These are phyloP conservation scores for Epizoanthus ramosus DNA, from an alignment of 92 coral and sea anemone genomes.

Conservation along the genomic window DNA sequence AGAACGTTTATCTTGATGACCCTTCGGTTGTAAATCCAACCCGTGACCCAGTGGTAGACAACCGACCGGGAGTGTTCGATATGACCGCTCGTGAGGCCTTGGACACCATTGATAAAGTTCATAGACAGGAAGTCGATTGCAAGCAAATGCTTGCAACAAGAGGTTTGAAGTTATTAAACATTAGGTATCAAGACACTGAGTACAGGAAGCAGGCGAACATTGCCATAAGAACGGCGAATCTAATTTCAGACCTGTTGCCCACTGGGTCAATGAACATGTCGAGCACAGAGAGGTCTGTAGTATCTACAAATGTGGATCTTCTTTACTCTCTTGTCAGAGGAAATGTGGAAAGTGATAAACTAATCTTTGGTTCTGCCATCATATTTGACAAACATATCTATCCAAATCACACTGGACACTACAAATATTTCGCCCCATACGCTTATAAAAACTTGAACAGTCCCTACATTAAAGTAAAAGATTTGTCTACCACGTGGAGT, in stretches of 20 bases:
- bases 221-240: conserved; percentile 81
- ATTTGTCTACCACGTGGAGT: conserved; percentile 79
- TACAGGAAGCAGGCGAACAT: conserved; percentile 75
- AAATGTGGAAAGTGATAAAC: conserved; percentile 75
- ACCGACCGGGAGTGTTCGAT: conserved; percentile 67
- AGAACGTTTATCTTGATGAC: conserved; percentile 29
- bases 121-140: conserved; percentile 73
- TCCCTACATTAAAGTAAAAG: conserved; percentile 79
- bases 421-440: conserved; percentile 65
- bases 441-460: conserved; percentile 76
- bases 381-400: conserved; percentile 73
- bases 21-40: conserved; percentile 71
- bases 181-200: conserved; percentile 77
- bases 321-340: conserved; percentile 69
- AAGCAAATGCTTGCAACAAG: conserved; percentile 73
- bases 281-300: conserved; percentile 46
- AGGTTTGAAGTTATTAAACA: conserved; percentile 65
- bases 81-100: conserved; percentile 82
- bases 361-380: conserved; percentile 80
- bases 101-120: conserved; percentile 70
- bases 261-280: conserved; percentile 62
- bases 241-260: conserved; percentile 73
- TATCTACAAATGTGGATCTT: conserved; percentile 56
- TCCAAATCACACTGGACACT: conserved; percentile 54
- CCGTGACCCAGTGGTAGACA: conserved; percentile 65